Evolutionary conservation across 2,888 invertebrate genomes (phyloP), one percentile per base, ranked within the genome.

Genomic region (Cerastis leucographa): DNA sequence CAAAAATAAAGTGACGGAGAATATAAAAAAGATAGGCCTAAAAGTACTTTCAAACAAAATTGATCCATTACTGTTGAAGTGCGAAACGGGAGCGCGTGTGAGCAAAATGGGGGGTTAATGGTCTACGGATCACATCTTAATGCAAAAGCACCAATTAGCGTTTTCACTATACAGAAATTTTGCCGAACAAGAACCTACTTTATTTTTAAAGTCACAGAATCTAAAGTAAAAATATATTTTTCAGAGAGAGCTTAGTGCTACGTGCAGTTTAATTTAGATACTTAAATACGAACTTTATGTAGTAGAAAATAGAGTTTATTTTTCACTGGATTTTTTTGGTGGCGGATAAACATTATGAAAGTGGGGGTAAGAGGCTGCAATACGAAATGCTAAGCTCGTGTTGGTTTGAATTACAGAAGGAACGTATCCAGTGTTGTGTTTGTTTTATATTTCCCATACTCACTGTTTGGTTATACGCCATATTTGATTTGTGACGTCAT

Each of bases 111-210:
- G 84, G 87, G 90, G 90, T 88, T 91, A 92, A 91, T 89, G 92
- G 85, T 88, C 87, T 86, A 84, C 85, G 88, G 87, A 90, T 90
- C 88, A 87, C 88, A 86, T 90, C 88, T 90, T 92, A 89, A 91
- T 89, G 86, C 85, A 85, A 87, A 89, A 90, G 89, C 90, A 87
- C 88, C 92, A 91, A 93, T 92, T 92, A 92, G 87, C 83, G 78
- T 84, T 78, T 74, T 78, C 51, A 54, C 78, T 81, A 81, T 80
- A 79, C 82, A 86, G 71, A 76, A 78, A 62, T 42, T 42, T 0
- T 29, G 11, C 11, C 25, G 66, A 42, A 22, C 44, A 0, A 85
- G 75, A 79, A 70, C 7, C 64, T n/a, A 67, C 77, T 78, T 61
- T 82, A 77, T 59, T 14, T 19, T 7, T 0, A 8, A 11, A 22